Conservation (phyloP, 2,888 invertebrate species). For the Drosophila paranaensis region DNA sequence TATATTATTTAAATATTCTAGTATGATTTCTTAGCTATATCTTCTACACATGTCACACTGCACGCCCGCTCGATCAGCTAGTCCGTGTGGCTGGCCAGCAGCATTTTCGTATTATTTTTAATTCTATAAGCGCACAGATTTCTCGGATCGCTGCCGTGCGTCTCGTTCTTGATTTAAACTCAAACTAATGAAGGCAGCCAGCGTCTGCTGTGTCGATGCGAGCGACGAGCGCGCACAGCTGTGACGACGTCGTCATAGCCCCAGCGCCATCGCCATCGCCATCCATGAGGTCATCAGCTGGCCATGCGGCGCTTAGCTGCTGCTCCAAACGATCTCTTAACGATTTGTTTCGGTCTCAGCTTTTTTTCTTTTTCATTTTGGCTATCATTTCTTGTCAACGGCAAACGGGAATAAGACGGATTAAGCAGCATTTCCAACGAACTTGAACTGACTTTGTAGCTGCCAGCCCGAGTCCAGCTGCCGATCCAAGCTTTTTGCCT, state of each 20-base stretch:
- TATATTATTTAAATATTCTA: neutral
- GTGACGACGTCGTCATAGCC: constrained; percentile 42
- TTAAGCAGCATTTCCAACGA: constrained; percentile 8
- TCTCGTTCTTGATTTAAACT: constrained; percentile 75
- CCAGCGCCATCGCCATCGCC: constrained; percentile 10
- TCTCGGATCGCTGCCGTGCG: constrained; percentile 68
- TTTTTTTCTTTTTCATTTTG: neutral
- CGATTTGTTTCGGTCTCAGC: constrained; percentile 1
- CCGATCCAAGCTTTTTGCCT: neutral
- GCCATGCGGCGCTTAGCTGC: neutral
- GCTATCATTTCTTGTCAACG: constrained; percentile 6
- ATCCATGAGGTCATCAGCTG: constrained; percentile 51
- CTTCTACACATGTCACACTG: neutral
- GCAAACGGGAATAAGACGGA: neutral
- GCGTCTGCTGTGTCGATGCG: constrained; percentile 31
- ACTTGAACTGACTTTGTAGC: neutral
- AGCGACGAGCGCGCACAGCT: constrained; percentile 29
- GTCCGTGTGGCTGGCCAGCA: neutral
- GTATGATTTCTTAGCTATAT: neutral
- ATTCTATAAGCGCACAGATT: constrained; percentile 25
- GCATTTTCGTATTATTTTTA: constrained; percentile 28
- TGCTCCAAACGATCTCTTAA: constrained; percentile 23
- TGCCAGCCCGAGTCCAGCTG: neutral
- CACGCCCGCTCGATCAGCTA: neutral
- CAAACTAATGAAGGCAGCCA: constrained; percentile 67